Evolutionary conservation across 2,113 vertebrate species (phyloP), one percentile per base, ranked within the genome.

Genomic region (Cinclus mexicanus): DNA sequence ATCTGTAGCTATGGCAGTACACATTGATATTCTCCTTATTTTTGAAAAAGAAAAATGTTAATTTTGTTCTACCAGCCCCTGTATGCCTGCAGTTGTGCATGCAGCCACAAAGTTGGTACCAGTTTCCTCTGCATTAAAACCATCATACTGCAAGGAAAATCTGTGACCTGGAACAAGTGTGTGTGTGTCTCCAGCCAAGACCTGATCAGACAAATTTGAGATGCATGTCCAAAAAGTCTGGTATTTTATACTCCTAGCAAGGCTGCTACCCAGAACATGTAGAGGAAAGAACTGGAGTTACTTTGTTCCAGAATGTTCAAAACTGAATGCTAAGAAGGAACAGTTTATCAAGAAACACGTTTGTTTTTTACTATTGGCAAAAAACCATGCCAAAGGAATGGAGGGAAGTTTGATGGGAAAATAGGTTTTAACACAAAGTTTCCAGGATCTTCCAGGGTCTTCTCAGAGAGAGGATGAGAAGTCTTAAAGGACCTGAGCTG

Each of bases 61-160:
- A 8, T n/a, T 89, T 11, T 26, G 9, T 64, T 82, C 26, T 67
- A 33, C 1, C 31, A 31, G 33, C 18, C 49, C 44, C 14, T 0
- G 0, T 61, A 24, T 4, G 13, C 18, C 35, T 83, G 52, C 0
- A 0, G 49, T 52, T 8, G 0, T n/a, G 12, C 7, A 2, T 52
- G 35, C 24, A n/a, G 8, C 11, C 31, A 26, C n/a, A 59, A 17
- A 41, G 52, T 11, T 20, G 31, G 39, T 28, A 44, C 9, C 33
- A 25, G 18, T 28, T 63, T 94, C 29, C 42, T 84, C 52, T 78
- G 47, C 52, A 67, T 21, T 42, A 91, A 92, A 94, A 29, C 23
- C 20, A 44, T 14, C 1, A 0, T 26, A 57, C 12, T 61, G 46
- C 17, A 71, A 82, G 19, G 25, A 61, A 71, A 92, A 82, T 42